phyloP scores from a whole-genome alignment of 2,797 vertebrate genomes.

The Sebastes nivosus region DNA sequence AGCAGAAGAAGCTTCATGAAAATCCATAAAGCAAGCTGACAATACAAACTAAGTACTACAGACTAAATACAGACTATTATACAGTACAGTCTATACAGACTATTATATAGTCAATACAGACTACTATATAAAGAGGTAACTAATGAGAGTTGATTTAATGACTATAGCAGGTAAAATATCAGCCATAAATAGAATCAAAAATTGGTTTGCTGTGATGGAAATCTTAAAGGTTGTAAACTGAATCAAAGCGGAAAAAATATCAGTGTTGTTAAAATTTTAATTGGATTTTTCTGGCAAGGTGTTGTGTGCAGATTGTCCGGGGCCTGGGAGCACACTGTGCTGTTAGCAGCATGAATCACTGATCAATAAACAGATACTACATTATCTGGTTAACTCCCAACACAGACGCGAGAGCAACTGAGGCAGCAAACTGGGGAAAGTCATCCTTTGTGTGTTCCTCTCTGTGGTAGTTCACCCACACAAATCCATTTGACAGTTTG shows the following conservation, averaged over 20 bases:
- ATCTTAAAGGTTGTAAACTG: background rate
- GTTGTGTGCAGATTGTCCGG: background rate
- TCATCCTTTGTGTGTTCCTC: background rate
- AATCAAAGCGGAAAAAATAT: background rate
- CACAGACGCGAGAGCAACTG: background rate
- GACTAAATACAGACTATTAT: background rate
- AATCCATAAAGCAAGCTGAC: background rate
- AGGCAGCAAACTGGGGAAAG: background rate
- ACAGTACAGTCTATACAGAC: background rate
- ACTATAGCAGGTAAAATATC: background rate
- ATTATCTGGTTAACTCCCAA: slow-evolving; percentile 4
- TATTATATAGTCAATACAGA: background rate
- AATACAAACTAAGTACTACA: background rate
- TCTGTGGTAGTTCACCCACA: background rate
- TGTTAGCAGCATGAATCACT: background rate
- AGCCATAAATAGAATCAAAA: background rate
- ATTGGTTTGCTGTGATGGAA: background rate
- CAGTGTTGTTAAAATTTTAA: background rate
- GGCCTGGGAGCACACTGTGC: background rate
- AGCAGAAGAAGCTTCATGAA: background rate
- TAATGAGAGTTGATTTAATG: background rate
- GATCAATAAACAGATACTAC: slow-evolving; percentile 20
- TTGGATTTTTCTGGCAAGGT: slow-evolving; percentile 2
- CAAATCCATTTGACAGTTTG: background rate
- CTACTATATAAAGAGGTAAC: background rate